Evolutionary conservation across 2,113 vertebrate genomes (phyloP).

Genomic region (Electrona antarctica): DNA sequence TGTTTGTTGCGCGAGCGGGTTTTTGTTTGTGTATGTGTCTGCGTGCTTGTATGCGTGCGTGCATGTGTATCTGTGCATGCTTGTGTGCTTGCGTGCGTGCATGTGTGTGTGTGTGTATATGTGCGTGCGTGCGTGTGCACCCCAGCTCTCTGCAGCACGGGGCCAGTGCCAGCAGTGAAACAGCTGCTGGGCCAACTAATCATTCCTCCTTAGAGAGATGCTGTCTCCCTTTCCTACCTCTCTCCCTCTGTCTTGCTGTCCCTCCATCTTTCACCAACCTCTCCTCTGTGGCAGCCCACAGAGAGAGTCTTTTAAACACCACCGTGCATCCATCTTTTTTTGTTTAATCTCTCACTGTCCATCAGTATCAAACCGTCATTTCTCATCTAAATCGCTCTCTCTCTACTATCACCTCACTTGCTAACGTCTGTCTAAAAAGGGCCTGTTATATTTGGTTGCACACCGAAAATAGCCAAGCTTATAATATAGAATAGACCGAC

Average conservation of each 20-base stretch:
- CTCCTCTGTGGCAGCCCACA: too few relatives aligned
- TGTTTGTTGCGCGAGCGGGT: constrained; percentile 3
- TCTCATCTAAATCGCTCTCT: constrained; percentile 19
- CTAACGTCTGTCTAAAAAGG: too few relatives aligned
- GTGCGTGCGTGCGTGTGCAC: constrained; percentile 50
- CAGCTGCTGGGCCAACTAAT: constrained; percentile 78
- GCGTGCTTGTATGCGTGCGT: constrained; percentile 13
- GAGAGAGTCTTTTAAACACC: too few relatives aligned
- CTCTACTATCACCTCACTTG: constrained; percentile 41
- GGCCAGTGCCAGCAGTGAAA: constrained; percentile 68
- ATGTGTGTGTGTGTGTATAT: constrained; percentile 34
- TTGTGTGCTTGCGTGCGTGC: constrained; percentile 1
- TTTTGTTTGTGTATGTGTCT: constrained; percentile 36
- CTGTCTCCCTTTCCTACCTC: constrained; percentile 54
- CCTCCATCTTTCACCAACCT: constrained; percentile 37
- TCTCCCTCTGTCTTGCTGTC: constrained; percentile 42
- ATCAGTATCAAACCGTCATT: too few relatives aligned
- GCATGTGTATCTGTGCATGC: constrained; percentile 1
- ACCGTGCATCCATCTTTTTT: too few relatives aligned
- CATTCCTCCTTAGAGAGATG: constrained; percentile 71
- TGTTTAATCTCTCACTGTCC: too few relatives aligned
- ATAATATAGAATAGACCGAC: too few relatives aligned
- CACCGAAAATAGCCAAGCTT: too few relatives aligned
- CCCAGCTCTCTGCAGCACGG: constrained; percentile 75
- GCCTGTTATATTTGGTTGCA: too few relatives aligned